These are phyloP conservation scores for Cyclura pinguis DNA, from an alignment of 2,797 vertebrate genomes.

Conservation along the genomic window DNA sequence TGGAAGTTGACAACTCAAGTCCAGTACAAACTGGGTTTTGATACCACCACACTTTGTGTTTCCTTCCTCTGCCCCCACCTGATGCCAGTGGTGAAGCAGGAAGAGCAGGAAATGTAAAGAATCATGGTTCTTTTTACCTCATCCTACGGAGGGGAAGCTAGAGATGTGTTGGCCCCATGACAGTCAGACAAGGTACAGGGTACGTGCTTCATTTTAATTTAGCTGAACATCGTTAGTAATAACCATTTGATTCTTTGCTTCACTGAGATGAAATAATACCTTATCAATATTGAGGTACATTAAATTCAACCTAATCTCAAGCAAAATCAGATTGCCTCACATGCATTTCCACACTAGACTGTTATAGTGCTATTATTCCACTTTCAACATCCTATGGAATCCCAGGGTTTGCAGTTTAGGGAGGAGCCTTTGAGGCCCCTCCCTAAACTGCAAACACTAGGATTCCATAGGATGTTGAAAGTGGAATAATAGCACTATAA, in stretches of 20 bases:
- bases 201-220: neutral
- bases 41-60: slow-evolving; percentile 14
- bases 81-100: neutral
- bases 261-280: neutral
- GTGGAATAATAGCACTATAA: too few relatives aligned
- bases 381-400: too few relatives aligned
- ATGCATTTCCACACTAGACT: too few relatives aligned
- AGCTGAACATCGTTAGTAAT: neutral
- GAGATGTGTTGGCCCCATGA: neutral
- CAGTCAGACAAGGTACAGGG: neutral
- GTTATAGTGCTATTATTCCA: too few relatives aligned
- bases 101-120: neutral
- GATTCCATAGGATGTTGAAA: too few relatives aligned
- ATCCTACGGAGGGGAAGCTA: neutral
- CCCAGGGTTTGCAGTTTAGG: too few relatives aligned
- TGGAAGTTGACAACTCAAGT: too few relatives aligned
- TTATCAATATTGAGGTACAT: neutral
- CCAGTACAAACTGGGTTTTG: too few relatives aligned
- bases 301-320: neutral
- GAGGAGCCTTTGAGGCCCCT: too few relatives aligned
- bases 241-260: neutral
- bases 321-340: neutral
- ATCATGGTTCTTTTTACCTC: too few relatives aligned
- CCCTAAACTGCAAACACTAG: too few relatives aligned
- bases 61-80: slow-evolving; percentile 15